These are phyloP conservation scores for Plebejus anna DNA, from an alignment of 2,888 invertebrate species.

Conservation along the genomic window DNA sequence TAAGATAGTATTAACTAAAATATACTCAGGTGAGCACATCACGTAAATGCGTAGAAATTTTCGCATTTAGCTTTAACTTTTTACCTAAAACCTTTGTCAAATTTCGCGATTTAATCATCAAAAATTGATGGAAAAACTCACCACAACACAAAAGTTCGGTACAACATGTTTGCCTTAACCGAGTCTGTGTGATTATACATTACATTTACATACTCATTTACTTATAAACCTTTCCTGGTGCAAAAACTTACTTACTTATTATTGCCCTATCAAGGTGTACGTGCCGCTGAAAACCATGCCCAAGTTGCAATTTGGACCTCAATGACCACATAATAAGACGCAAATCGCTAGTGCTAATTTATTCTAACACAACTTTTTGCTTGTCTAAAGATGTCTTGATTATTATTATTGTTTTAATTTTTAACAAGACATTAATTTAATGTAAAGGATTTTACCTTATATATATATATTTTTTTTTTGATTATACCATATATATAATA, in stretches of 20 bases:
- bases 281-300: not conserved
- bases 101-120: no score
- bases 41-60: no score
- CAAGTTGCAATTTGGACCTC: not conserved
- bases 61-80: no score
- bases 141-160: not conserved
- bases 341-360: not conserved
- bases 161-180: conserved; percentile 1
- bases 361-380: not conserved
- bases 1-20: no score
- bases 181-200: not conserved
- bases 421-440: not conserved
- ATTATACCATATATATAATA: no score
- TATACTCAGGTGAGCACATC: no score
- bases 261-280: not conserved
- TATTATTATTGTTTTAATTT: conserved; percentile 1
- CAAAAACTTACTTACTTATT: not conserved
- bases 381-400: not conserved
- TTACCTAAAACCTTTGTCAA: no score
- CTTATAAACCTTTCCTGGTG: conserved; percentile 4
- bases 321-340: not conserved
- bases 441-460: no score
- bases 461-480: no score
- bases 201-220: not conserved
- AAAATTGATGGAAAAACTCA: not conserved